Base-by-base conservation (phyloP, 2,888 invertebrate species). In the Pammene aurita region DNA sequence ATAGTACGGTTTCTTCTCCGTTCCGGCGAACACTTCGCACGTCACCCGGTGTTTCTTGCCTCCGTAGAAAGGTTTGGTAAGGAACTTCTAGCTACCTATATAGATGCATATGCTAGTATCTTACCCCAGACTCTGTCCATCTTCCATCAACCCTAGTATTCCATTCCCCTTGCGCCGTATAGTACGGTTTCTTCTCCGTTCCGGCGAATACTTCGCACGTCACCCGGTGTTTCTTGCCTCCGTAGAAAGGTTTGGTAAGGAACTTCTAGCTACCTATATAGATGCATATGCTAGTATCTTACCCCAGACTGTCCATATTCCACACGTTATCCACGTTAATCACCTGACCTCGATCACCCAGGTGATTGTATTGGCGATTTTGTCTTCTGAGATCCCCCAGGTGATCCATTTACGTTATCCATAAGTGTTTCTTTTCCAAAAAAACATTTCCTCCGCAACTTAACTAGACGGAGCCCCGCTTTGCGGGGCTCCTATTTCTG, bases 61-160 rank as follows among this genome's bases (percentile, higher is more conserved):
- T 16, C 98, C 98, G 87, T 99, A 99, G 89, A 99, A 99, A 0
- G 99, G 99, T 92, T 99, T 99, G 4, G 99, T 99, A 69, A 98
- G 93, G 90, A 99, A 99, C 87, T 99, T 99, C 11, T 26, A 26
- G 2, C 26, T 26, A 26, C 26, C 26, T 26, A 26, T n/a, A 26
- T 26, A 26, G 2, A 26, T 26, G 26, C 4, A 1, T 26, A 26
- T 26, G 4, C 26, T 26, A 26, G 26, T 26, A 4, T 26, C 85
- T 89, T 77, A 94, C 95, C 86, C 94, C 94, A 58, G 88, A 80
- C 56, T 97, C 96, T 60, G 94, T 93, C 96, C 97, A 97, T 83
- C 98, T 96, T 41, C 97, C 97, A 81, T 96, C 97, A 97, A 99
- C 98, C 64, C 96, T 92, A 0, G 98, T 97, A 86, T 98, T 99